Evolutionary conservation across 1,140 invertebrate species (phyloP), one percentile per base, ranked within the genome.

Genomic region (Ericerus pela): DNA sequence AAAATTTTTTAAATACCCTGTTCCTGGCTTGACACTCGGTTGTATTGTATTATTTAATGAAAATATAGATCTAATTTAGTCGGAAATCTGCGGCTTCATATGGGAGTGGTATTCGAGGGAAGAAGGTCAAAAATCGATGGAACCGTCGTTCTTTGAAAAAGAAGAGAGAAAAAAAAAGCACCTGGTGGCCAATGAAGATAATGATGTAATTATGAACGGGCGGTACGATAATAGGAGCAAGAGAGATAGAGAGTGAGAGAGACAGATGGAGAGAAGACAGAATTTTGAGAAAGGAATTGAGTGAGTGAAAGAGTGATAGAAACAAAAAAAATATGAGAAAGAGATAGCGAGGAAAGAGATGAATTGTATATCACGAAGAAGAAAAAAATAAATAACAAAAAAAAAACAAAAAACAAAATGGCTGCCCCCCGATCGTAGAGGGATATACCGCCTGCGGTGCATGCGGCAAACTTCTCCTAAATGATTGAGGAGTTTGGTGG

Each of bases 371-470:
- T n/a, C n/a, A n/a, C n/a, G 36, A 38, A 38, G 36, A 18, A 38
- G 20, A 6, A 47, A 20, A 24, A 20, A 24, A 18, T 10, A 8
- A 47, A 10, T 5, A 33, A 24, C 22, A 24, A 47, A 24, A 22
- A 10, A 12, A 10, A 24, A 47, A 47, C 26, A 47, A 47, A 47
- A 47, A 47, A 47, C 41, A 47, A 47, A 47, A 47, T 47, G 41
- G 41, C 41, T 47, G 41, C 41, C 41, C 41, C 41, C 26, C 26
- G 26, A 47, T 47, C 41, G 26, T 24, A 47, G 41, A 47, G 41
- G 41, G 41, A 47, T 47, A 47, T 47, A 47, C 41, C 41, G 41
- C 41, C 41, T 47, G 41, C 41, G 41, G 41, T 47, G 41, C 41
- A 24, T 47, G 20, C 41, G 41, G 41, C 18, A 16, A 47, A 8